Conservation (phyloP, 2,888 invertebrate species). For the Athalia circularis region DNA sequence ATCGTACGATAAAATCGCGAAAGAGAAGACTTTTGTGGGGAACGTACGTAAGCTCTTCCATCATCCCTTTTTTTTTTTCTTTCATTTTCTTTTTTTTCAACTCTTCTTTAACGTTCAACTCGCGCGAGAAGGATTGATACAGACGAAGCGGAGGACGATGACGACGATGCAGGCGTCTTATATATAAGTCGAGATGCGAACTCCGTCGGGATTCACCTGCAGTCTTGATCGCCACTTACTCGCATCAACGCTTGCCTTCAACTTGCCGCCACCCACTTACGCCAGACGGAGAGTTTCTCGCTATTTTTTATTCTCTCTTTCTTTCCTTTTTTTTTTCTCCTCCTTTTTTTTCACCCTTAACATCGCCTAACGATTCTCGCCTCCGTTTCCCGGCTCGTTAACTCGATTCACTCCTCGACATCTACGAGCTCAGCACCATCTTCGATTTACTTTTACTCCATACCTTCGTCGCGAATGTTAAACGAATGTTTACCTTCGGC, state of each 20-base stretch:
- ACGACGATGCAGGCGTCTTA: background rate
- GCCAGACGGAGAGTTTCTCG: conserved; percentile 38
- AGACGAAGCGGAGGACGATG: conserved; percentile 32
- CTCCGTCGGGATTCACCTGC: conserved; percentile 43
- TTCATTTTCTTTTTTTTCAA: background rate
- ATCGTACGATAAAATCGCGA: conserved; percentile 33
- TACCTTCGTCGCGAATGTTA: background rate
- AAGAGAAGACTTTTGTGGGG: background rate
- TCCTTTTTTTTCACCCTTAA: conserved; percentile 31
- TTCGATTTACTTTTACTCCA: conserved; percentile 10
- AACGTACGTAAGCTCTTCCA: conserved; percentile 11
- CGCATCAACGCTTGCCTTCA: conserved; percentile 44
- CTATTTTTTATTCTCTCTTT: conserved; percentile 12
- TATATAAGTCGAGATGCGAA: background rate
- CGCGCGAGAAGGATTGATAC: background rate
- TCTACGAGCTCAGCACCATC: conserved; percentile 2
- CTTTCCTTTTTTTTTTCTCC: conserved; percentile 22
- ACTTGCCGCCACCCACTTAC: conserved; percentile 19
- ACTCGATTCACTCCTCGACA: conserved; percentile 20
- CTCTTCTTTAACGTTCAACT: background rate
- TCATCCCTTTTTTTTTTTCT: conserved; percentile 3
- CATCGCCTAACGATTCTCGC: conserved; percentile 23
- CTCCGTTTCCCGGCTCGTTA: conserved; percentile 31
- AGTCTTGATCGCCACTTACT: conserved; percentile 47
- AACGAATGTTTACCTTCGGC: background rate